These are phyloP conservation scores for Acrocephalus arundinaceus DNA, from an alignment of 2,113 vertebrate genomes.

Conservation along the genomic window DNA sequence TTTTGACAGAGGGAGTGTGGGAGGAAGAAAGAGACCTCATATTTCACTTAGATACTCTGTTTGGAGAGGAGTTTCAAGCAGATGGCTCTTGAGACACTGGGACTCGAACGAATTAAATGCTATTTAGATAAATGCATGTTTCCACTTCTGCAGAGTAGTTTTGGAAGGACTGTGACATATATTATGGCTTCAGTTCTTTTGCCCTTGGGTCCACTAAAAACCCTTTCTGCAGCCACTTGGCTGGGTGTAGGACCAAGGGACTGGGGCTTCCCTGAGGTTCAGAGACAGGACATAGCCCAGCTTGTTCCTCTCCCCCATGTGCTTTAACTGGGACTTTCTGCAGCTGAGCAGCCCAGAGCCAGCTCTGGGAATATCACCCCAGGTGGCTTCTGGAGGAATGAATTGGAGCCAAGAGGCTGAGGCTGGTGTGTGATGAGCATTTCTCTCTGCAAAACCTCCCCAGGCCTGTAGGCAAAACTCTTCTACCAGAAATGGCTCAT, in stretches of 20 bases:
- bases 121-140: slow-evolving; percentile 52
- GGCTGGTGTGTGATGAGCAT: neutral
- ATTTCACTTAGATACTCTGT: slow-evolving; percentile 67
- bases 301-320: accelerated
- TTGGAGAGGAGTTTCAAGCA: slow-evolving; percentile 66
- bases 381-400: neutral
- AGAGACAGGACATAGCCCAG: neutral
- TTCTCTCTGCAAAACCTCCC: neutral
- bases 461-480: neutral
- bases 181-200: neutral
- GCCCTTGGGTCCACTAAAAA: neutral
- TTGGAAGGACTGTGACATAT: neutral
- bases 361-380: neutral
- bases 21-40: slow-evolving; percentile 49
- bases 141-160: slow-evolving; percentile 18
- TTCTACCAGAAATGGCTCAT: neutral
- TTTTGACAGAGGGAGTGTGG: slow-evolving; percentile 43
- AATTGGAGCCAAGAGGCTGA: accelerated
- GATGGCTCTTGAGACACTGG: slow-evolving; percentile 47
- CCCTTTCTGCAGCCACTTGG: neutral
- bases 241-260: neutral
- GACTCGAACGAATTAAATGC: slow-evolving; percentile 10
- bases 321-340: neutral
- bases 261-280: neutral
- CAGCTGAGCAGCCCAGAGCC: neutral